Percentiles rank a stretch among this genome's conserved stretches.
Conservation (phyloP, 2,797 vertebrate species). For the Steatocranus sp. region DNA sequence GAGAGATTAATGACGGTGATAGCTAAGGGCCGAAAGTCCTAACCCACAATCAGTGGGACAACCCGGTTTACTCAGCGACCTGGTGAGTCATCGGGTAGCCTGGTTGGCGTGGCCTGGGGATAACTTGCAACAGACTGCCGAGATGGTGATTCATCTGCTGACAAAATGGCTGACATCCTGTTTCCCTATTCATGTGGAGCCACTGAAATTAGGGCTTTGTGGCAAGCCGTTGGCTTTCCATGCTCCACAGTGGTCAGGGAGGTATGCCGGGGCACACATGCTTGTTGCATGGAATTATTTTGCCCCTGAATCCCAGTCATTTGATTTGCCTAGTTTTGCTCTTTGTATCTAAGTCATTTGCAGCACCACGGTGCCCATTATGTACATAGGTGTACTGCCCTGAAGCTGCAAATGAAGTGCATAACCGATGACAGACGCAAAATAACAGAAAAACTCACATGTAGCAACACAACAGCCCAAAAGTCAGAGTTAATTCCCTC, state of each 20-base stretch:
- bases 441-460: neutral
- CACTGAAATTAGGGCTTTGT: conserved; percentile 20
- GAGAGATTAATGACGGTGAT: neutral
- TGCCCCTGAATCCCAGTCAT: neutral
- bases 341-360: neutral
- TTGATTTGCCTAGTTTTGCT: neutral
- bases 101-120: conserved; percentile 17
- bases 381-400: neutral
- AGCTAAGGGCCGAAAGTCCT: neutral
- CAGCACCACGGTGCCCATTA: neutral
- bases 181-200: conserved; percentile 30
- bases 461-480: neutral
- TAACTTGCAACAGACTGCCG: conserved; percentile 25
- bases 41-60: conserved; percentile 18
- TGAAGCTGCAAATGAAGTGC: neutral
- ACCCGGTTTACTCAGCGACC: conserved; percentile 5
- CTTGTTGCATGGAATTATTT: neutral
- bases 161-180: conserved; percentile 66
- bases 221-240: conserved; percentile 2
- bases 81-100: conserved; percentile 55
- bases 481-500: neutral
- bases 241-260: conserved; percentile 17
- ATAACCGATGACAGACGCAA: conserved; percentile 2
- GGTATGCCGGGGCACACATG: neutral
- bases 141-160: conserved; percentile 53